Conservation (phyloP, 1,140 invertebrate genomes). For the Chrysopa pallens region DNA sequence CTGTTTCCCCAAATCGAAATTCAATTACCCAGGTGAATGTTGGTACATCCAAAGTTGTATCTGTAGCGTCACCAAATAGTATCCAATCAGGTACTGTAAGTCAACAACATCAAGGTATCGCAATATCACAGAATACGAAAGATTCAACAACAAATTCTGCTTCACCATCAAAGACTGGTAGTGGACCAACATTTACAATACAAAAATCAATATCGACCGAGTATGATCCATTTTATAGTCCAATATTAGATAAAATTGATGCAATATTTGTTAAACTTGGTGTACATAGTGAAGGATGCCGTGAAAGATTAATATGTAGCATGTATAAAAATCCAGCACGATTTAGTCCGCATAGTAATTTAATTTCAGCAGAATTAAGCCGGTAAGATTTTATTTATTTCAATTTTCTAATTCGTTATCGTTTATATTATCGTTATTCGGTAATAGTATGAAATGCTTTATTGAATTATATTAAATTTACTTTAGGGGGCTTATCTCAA, state of each 20-base stretch:
- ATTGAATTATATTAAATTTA: no score
- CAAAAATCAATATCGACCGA: slow-evolving; percentile 5
- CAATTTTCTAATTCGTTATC: not conserved
- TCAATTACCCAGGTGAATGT: no score
- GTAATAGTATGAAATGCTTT: no score
- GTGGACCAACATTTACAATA: not conserved
- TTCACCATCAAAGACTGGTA: slow-evolving; percentile 2
- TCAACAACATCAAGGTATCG: not conserved
- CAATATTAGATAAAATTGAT: slow-evolving; percentile 54
- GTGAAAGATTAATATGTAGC: slow-evolving; percentile 57
- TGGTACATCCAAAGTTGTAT: no score
- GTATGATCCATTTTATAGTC: slow-evolving; percentile 59
- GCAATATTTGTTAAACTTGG: slow-evolving; percentile 48
- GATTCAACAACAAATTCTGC: slow-evolving; percentile 2
- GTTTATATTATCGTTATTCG: not conserved
- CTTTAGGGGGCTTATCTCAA: no score
- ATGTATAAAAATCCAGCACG: slow-evolving; percentile 61
- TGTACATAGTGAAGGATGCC: slow-evolving; percentile 45
- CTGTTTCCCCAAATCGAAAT: no score
- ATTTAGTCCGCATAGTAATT: slow-evolving; percentile 66
- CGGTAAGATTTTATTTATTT: slow-evolving; percentile 34
- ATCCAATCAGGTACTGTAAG: not conserved
- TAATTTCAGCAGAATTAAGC: slow-evolving; percentile 65
- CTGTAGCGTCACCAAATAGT: not conserved
- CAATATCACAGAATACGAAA: slow-evolving; percentile 4